phyloP scores from a whole-genome alignment of 2,113 vertebrate species.

The Aramus guarauna region DNA sequence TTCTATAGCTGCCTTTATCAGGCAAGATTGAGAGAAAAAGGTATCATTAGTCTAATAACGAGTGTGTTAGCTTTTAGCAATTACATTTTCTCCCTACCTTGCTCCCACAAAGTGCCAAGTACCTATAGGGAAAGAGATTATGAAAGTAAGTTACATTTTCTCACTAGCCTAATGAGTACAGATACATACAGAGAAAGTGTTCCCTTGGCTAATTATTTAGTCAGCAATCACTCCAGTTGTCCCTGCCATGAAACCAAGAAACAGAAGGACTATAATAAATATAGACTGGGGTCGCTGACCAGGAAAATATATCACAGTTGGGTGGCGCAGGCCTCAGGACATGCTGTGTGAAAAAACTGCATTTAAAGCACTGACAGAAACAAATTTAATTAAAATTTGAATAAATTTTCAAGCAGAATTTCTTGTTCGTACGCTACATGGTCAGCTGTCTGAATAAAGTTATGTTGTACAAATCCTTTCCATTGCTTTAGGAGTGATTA shows the following conservation, averaged over 20 bases:
- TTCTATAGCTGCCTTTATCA: neutral
- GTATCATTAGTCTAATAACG: conserved; percentile 36
- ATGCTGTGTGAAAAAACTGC: neutral
- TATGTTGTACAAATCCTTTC: neutral
- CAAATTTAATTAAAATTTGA: conserved; percentile 7
- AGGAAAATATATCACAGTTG: neutral
- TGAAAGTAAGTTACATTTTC: conserved; percentile 39
- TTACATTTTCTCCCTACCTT: conserved; percentile 33
- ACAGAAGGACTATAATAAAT: conserved; percentile 3
- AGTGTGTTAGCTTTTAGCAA: neutral
- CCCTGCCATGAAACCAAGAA: conserved; percentile 21
- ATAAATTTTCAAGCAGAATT: neutral
- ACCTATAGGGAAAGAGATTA: neutral
- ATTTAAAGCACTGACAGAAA: neutral
- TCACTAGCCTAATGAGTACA: neutral
- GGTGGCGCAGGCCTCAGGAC: neutral
- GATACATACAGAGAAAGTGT: neutral
- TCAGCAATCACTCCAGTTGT: conserved; percentile 26
- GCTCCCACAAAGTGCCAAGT: neutral
- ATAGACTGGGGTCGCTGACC: neutral
- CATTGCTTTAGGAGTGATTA: neutral
- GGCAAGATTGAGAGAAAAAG: conserved; percentile 13
- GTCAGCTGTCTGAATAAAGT: neutral
- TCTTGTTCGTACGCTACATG: neutral
- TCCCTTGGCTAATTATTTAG: conserved; percentile 46